phyloP scores from a whole-genome alignment of 2,113 vertebrate species.

The Sphaerodactylus townsendi region DNA sequence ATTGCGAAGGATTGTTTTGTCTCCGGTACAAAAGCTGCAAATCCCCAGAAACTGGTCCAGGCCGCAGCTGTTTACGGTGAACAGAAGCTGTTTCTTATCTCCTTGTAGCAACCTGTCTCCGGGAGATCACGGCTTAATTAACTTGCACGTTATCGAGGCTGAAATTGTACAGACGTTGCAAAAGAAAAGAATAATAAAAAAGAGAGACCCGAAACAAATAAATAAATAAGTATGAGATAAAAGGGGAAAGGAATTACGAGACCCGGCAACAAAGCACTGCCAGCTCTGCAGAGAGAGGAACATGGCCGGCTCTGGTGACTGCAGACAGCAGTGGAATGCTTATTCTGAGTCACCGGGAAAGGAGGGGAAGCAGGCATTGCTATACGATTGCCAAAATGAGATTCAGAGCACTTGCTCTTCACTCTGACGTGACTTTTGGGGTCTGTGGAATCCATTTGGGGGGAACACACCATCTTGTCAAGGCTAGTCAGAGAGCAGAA shows the following conservation, averaged over 20 bases:
- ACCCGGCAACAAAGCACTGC: conserved; percentile 36
- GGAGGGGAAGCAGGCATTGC: neutral
- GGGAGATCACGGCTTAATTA: conserved; percentile 80
- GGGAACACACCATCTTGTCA: too few species aligned
- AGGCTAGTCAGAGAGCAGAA: neutral
- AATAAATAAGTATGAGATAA: conserved; percentile 29
- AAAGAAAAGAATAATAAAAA: conserved; percentile 37
- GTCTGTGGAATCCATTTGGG: too few species aligned
- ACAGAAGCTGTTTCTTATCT: conserved; percentile 72
- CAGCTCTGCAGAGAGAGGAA: neutral
- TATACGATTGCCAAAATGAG: rapidly evolving
- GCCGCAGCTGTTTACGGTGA: conserved; percentile 64
- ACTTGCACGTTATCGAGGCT: conserved; percentile 65
- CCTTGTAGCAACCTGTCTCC: conserved; percentile 73
- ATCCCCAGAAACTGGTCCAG: conserved; percentile 68
- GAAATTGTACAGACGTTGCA: conserved; percentile 62
- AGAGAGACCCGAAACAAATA: neutral
- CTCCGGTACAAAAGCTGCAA: conserved; percentile 68
- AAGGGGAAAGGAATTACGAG: conserved; percentile 58
- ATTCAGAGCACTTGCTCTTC: neutral
- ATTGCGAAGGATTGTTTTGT: conserved; percentile 66
- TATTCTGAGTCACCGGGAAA: neutral
- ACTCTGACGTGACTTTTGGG: neutral
- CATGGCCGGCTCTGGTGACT: rapidly evolving
- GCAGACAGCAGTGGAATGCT: rapidly evolving